A percentile compares a stretch with the other conserved stretches of the same genome.
Evolutionary conservation across 1,140 invertebrate genomes (phyloP).

Genomic region (Argopecten irradians): DNA sequence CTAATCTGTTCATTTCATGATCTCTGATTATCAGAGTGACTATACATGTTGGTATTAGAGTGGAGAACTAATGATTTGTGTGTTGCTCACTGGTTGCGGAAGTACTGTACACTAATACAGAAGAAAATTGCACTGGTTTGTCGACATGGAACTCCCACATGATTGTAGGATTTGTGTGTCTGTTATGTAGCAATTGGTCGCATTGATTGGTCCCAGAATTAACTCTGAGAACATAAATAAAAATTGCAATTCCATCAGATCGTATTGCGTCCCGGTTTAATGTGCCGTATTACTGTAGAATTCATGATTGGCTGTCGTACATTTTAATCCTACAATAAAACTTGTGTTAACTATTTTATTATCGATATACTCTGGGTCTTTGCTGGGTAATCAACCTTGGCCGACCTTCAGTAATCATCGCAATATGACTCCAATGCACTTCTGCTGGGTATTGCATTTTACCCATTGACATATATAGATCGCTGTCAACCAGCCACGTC

Average conservation of each 20-base stretch:
- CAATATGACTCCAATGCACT: background rate
- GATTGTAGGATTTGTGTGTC: background rate
- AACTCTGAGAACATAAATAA: background rate
- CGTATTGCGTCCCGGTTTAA: background rate
- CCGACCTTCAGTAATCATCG: background rate
- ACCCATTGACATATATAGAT: background rate
- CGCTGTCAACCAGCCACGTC: background rate
- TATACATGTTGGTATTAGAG: too few relatives aligned
- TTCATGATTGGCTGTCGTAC: background rate
- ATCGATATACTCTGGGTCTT: background rate
- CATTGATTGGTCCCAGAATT: background rate
- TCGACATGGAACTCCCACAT: background rate
- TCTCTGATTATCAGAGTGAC: too few relatives aligned
- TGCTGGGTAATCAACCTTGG: background rate
- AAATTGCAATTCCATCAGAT: slow-evolving; percentile 6
- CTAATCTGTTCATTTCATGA: too few relatives aligned
- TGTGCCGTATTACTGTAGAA: background rate
- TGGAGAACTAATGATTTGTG: too few relatives aligned
- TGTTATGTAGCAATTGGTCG: background rate
- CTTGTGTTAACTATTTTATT: background rate
- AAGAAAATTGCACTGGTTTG: background rate
- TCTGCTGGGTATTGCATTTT: background rate
- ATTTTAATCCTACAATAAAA: slow-evolving; percentile 19
- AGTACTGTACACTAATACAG: too few relatives aligned
- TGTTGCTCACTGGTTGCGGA: too few relatives aligned